Percentiles rank a stretch among this genome's conserved stretches.
phyloP scores from a whole-genome alignment of 2,888 invertebrate genomes.

The Tetragnatha montana region DNA sequence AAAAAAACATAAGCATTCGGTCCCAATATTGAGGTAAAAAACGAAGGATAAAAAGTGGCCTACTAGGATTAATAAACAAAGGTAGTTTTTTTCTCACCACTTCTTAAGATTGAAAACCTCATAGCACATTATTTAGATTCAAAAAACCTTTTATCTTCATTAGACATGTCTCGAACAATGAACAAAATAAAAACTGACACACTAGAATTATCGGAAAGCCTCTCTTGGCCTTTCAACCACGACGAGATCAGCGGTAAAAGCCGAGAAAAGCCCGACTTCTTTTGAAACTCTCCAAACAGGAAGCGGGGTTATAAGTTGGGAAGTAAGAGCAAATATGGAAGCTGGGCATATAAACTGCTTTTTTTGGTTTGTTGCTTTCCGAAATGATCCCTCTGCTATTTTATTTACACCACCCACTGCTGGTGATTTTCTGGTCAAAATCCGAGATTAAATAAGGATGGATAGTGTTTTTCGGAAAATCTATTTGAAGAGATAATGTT shows the following conservation, averaged over 20 bases:
- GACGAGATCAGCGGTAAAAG: not conserved
- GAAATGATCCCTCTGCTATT: not conserved
- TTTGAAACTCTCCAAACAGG: not conserved
- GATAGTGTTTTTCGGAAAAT: not conserved
- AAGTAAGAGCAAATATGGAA: not conserved
- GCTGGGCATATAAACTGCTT: not conserved
- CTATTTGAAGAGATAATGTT: no score
- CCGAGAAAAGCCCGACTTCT: not conserved
- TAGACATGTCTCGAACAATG: not conserved
- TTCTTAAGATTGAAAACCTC: not conserved
- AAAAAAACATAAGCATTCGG: no score
- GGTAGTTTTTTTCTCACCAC: no score
- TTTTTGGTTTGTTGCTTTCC: not conserved
- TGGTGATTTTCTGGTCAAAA: not conserved
- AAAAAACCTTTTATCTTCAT: not conserved
- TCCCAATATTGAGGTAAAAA: no score
- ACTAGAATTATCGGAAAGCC: not conserved
- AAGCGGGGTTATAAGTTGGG: not conserved
- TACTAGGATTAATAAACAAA: no score
- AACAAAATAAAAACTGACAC: not conserved
- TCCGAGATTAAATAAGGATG: not conserved
- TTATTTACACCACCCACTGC: not conserved
- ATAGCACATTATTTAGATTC: not conserved
- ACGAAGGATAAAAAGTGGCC: no score
- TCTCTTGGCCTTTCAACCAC: not conserved